Evolutionary conservation across 2,888 invertebrate genomes (phyloP), one percentile per base, ranked within the genome.

Genomic region (Lithophane ornitopus): DNA sequence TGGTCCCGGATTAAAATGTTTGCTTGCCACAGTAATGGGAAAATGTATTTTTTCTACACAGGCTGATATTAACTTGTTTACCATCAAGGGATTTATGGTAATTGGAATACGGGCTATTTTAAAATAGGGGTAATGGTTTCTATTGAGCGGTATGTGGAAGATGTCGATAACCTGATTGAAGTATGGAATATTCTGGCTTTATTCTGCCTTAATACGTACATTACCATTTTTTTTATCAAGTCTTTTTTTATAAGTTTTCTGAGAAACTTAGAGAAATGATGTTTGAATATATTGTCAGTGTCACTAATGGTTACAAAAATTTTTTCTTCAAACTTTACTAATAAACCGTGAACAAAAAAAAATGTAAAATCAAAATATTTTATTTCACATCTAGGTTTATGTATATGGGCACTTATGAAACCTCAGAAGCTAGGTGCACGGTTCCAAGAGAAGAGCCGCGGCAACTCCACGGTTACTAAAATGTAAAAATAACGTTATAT

Each of bases 1-100:
- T 28, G 79, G 63, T 65, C 49, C 65, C 39, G 69, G 80, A 85
- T 87, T 82, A 84, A 87, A 87, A 87, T 80, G 81, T 81, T 84
- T 84, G 79, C 76, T 84, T 75, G 72, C 70, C 16, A 56, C n/a
- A 68, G 74, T 73, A 77, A 81, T 76, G 67, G 61, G 54, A 66
- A 74, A 75, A 65, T 11, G 65, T 62, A 63, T 84, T 78, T 83
- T 75, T 72, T 78, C 52, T 44, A 67, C 54, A 39, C 59, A 49
- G 6, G 61, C 81, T 65, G 85, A 71, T 77, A 84, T 84, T 69
- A 74, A 77, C 62, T 3, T 83, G 82, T 81, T 76, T 77, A 77
- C 62, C n/a, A 74, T 70, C 11, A 52, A 72, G 16, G 61, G 85
- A 74, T 81, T 71, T 77, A 80, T 83, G 75, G 41, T 80, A 70